Conservation (phyloP, 2,797 vertebrate genomes). For the Staurois parvus region DNA sequence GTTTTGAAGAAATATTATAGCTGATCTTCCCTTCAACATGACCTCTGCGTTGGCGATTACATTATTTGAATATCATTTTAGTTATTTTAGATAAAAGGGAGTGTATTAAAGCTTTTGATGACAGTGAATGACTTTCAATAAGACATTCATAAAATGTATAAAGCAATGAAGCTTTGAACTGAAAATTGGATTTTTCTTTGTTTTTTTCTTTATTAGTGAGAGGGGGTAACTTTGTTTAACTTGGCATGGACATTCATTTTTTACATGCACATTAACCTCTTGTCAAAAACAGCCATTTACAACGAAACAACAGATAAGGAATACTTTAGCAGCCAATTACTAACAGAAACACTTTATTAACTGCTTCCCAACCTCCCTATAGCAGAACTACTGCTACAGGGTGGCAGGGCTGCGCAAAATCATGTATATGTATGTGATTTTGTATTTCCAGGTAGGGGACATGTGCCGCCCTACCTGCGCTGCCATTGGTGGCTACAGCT, state of each 20-base stretch:
- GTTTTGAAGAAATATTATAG: slow-evolving; percentile 66
- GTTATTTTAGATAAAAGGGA: slow-evolving; percentile 22
- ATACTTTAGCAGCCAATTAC: no score
- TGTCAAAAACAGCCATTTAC: neutral
- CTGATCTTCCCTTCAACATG: slow-evolving; percentile 65
- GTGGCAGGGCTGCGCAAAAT: no score
- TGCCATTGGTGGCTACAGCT: no score
- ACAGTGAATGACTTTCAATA: slow-evolving; percentile 8
- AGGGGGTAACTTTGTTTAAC: slow-evolving; percentile 1
- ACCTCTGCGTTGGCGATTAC: slow-evolving; percentile 45
- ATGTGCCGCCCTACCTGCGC: no score
- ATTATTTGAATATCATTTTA: slow-evolving; percentile 32
- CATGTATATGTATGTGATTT: no score
- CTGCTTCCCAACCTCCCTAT: no score
- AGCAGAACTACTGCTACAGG: no score
- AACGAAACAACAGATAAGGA: no score
- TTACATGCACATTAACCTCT: neutral
- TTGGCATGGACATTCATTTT: neutral
- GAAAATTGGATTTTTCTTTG: neutral
- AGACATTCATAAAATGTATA: neutral
- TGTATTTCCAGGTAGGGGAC: no score
- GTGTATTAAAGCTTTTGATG: slow-evolving; percentile 21
- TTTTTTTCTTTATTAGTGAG: slow-evolving; percentile 1
- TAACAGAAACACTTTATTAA: no score
- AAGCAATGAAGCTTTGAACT: neutral